Evolutionary conservation across 2,113 vertebrate species (phyloP).

Genomic region (Balaenoptera acutorostrata): DNA sequence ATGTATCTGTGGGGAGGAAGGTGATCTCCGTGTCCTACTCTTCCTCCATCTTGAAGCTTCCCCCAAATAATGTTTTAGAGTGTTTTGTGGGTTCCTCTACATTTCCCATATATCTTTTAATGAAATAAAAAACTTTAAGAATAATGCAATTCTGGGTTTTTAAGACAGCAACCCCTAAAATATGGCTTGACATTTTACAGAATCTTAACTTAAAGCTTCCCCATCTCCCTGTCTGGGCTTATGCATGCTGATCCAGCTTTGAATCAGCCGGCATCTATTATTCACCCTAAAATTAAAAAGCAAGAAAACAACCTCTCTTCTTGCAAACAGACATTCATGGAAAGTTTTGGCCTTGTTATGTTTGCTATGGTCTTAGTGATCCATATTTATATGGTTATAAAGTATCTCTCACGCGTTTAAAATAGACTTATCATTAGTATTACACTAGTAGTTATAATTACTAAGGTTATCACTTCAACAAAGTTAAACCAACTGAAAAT

Average conservation of each 20-base stretch:
- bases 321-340: slow-evolving; percentile 28
- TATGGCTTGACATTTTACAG: slow-evolving; percentile 48
- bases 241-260: slow-evolving; percentile 43
- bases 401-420: slow-evolving; percentile 46
- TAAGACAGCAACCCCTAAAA: slow-evolving; percentile 48
- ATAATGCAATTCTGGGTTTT: not conserved
- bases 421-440: slow-evolving; percentile 52
- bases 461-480: slow-evolving; percentile 45
- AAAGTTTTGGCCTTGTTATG: slow-evolving; percentile 42
- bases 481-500: slow-evolving; percentile 45
- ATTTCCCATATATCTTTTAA: slow-evolving; percentile 36
- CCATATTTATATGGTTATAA: slow-evolving; percentile 57
- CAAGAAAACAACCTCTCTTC: slow-evolving; percentile 47
- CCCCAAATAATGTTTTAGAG: not conserved
- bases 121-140: slow-evolving; percentile 33
- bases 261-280: slow-evolving; percentile 31
- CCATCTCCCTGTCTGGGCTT: slow-evolving; percentile 11
- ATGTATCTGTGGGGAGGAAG: too few relatives aligned
- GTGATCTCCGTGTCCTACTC: too few relatives aligned
- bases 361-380: slow-evolving; percentile 31
- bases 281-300: slow-evolving; percentile 63
- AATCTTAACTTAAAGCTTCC: slow-evolving; percentile 63
- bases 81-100: not conserved
- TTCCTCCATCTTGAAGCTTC: too few relatives aligned
- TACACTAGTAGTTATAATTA: slow-evolving; percentile 16